Evolutionary conservation across 2,888 invertebrate genomes (phyloP).

Genomic region (Polymixis flavicincta): DNA sequence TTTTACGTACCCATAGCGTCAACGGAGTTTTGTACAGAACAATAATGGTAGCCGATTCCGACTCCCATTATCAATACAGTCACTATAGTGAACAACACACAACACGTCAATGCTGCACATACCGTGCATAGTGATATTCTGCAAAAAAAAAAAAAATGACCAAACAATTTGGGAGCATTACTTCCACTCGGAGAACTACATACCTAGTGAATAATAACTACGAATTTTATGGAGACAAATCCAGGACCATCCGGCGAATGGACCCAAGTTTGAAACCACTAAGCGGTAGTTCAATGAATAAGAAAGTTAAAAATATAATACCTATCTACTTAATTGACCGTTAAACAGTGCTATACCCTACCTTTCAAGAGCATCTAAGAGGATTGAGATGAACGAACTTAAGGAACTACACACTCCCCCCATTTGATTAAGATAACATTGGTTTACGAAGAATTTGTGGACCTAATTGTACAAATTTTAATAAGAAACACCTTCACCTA

Average conservation of each 20-base stretch:
- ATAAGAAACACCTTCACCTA: conserved; percentile 40
- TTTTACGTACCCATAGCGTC: conserved; percentile 78
- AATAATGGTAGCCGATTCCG: conserved; percentile 87
- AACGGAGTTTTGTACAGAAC: conserved; percentile 81
- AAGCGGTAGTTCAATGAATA: neutral
- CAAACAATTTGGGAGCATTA: neutral
- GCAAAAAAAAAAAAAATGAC: conserved; percentile 56
- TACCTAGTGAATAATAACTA: neutral
- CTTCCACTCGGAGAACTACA: neutral
- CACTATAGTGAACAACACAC: conserved; percentile 80
- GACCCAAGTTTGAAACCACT: neutral
- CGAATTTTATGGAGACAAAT: neutral
- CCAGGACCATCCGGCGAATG: neutral
- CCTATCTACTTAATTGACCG: neutral
- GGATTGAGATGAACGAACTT: conserved; percentile 81
- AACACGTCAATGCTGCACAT: conserved; percentile 84
- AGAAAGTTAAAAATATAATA: conserved; percentile 7
- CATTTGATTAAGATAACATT: conserved; percentile 76
- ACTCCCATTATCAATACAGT: conserved; percentile 81
- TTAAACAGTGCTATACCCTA: conserved; percentile 56
- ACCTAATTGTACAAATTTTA: conserved; percentile 25
- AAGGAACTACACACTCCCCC: conserved; percentile 85
- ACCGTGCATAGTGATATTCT: conserved; percentile 86
- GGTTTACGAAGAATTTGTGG: conserved; percentile 63
- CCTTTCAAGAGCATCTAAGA: conserved; percentile 85